Base-by-base conservation (phyloP, 2,797 vertebrate genomes). In the Ctenopoma kingsleyae region DNA sequence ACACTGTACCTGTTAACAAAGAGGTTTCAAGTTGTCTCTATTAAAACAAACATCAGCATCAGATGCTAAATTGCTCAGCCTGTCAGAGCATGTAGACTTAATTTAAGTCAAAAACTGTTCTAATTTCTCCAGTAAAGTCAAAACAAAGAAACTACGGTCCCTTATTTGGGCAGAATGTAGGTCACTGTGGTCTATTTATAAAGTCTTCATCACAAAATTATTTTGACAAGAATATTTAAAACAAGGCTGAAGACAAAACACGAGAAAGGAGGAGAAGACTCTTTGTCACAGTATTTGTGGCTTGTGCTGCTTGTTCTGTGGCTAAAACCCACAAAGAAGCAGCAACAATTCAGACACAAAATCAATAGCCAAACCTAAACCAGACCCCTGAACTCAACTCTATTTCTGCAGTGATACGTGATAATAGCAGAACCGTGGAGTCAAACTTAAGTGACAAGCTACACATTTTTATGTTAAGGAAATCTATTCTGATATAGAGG, bases 211-310 rank as follows among this genome's bases (percentile, higher is more conserved):
- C 72, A 46, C 36, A 13, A 22, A 23, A 22, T 38, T 35, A 6
- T 51, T 55, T 32, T 17, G 16, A 53, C 19, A 17, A n/a, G 63
- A 57, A 8, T 48, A 20, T 44, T 58, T 22, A 3, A 19, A 32
- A 61, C 73, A 80, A 75, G 72, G 59, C 30, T 12, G 11, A 22
- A 67, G 43, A 52, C 25, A 46, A 60, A 68, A n/a, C 4, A 32
- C 0, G 27, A 64, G 54, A 49, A 68, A 66, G 65, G 52, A 56
- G 25, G 27, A 56, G 61, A 15, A 32, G 27, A 49, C 72, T 38
- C 27, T 13, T 36, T n/a, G 11, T 64, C 51, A 22, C 11, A 4
- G 49, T 48, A n/a, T 40, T 17, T 41, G 54, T 16, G 47, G 38
- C 1, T 10, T 41, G 58, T 6, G 49, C 32, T 32, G 32, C 32